Evolutionary conservation across 2,113 vertebrate genomes (phyloP).

Genomic region (Triplophysa rosa): DNA sequence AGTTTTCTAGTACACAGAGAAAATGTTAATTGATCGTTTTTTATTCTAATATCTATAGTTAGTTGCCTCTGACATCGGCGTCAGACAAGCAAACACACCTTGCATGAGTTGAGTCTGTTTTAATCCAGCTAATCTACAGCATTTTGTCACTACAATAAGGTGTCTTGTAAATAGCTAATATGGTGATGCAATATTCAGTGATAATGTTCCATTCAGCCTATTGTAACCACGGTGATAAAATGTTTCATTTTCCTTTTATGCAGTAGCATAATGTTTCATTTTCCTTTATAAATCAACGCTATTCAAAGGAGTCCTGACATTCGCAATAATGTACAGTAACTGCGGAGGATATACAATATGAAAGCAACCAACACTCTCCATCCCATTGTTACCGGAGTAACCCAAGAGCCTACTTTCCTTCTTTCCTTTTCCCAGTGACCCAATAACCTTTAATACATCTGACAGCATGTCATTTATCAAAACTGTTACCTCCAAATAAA

Average conservation of each 20-base stretch:
- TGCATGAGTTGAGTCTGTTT: slow-evolving; percentile 26
- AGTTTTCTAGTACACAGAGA: not conserved
- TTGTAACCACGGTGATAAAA: slow-evolving; percentile 39
- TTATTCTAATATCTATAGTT: not conserved
- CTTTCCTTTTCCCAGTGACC: not conserved
- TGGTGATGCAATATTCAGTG: slow-evolving; percentile 51
- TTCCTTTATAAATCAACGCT: not conserved
- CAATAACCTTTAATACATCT: not conserved
- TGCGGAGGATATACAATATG: not conserved
- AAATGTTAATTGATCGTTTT: not conserved
- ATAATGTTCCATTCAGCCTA: slow-evolving; percentile 26
- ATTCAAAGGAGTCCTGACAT: not conserved
- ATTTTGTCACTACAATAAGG: slow-evolving; percentile 50
- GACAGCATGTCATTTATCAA: slow-evolving; percentile 13
- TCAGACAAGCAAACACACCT: not conserved
- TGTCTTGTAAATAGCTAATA: slow-evolving; percentile 49
- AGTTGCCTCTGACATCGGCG: too few relatives aligned
- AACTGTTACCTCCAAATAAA: slow-evolving; percentile 22
- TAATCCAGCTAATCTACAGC: not conserved
- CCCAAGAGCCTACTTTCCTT: not conserved
- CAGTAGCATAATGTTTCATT: slow-evolving; percentile 44
- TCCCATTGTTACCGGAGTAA: slow-evolving; percentile 8
- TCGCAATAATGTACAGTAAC: not conserved
- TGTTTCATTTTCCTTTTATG: slow-evolving; percentile 37
- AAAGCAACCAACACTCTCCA: not conserved